A percentile compares a stretch with the other conserved stretches of the same genome.
Evolutionary conservation across 2,888 invertebrate species (phyloP).

Genomic region (Drosophila robusta): DNA sequence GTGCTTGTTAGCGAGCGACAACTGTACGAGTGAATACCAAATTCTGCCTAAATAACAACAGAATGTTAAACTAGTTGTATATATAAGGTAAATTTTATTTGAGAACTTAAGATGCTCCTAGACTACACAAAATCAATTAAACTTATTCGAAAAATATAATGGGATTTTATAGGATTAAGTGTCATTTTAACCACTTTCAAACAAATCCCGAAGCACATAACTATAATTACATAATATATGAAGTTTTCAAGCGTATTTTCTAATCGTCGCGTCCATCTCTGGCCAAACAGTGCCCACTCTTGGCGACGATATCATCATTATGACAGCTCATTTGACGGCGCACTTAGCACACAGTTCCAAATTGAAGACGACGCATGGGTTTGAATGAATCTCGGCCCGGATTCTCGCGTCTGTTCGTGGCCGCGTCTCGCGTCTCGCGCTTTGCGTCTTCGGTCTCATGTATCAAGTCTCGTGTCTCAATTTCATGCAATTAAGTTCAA

Average conservation of each 20-base stretch:
- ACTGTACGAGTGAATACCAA: too few relatives aligned
- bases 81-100: too few relatives aligned
- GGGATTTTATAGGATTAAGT: too few relatives aligned
- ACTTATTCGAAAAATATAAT: too few relatives aligned
- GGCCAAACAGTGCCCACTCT: conserved; percentile 1
- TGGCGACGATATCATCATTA: conserved; percentile 52
- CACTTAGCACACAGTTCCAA: conserved; percentile 45
- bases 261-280: conserved; percentile 14
- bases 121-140: too few relatives aligned
- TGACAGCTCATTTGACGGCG: conserved; percentile 68
- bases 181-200: too few relatives aligned
- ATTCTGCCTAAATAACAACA: too few relatives aligned
- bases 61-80: too few relatives aligned
- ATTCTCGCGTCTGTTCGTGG: conserved; percentile 3
- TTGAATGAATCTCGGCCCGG: conserved; percentile 48
- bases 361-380: conserved; percentile 45
- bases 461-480: conserved; percentile 62
- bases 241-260: background rate
- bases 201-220: too few relatives aligned
- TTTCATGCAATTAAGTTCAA: conserved; percentile 82
- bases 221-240: too few relatives aligned
- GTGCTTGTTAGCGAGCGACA: too few relatives aligned
- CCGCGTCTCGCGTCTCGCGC: background rate
- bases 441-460: conserved; percentile 13
- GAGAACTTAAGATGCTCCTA: too few relatives aligned